A percentile compares a stretch with the other conserved stretches of the same genome.
Conservation (phyloP, 2,113 vertebrate genomes). For the Origma solitaria region DNA sequence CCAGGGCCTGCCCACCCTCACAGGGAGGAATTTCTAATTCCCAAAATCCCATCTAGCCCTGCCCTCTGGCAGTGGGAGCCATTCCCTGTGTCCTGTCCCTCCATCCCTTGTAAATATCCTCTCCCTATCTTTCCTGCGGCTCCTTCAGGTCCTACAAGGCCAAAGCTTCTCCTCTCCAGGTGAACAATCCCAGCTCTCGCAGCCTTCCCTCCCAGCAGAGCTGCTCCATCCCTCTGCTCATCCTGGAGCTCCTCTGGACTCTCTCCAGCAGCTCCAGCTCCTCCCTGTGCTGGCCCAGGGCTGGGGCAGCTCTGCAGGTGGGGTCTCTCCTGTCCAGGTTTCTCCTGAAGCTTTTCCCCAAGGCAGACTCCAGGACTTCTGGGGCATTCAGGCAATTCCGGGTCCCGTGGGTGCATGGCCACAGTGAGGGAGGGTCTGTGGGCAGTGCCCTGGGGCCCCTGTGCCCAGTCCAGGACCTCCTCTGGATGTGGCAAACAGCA, state of each 20-base stretch:
- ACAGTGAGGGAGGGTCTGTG: not conserved
- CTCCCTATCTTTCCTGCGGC: not conserved
- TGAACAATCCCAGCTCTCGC: not conserved
- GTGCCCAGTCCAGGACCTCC: not conserved
- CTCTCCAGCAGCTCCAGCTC: not conserved
- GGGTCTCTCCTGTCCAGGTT: not conserved
- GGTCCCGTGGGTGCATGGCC: rapidly evolving
- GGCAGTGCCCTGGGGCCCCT: not conserved
- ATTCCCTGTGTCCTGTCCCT: not conserved
- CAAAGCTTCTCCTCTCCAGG: not conserved
- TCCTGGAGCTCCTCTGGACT: not conserved
- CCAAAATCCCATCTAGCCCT: not conserved
- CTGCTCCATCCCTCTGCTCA: not conserved
- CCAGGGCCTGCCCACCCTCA: not conserved
- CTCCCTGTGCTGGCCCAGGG: not conserved
- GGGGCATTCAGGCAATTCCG: not conserved
- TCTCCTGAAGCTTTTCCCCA: not conserved
- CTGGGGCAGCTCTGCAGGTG: not conserved
- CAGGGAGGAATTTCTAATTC: not conserved
- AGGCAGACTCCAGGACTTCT: not conserved
- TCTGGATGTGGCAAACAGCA: not conserved
- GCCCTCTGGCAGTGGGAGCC: not conserved
- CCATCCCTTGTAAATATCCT: not conserved
- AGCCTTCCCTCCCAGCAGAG: not conserved
- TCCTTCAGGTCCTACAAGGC: not conserved